Conservation (phyloP, 2,113 vertebrate species). For the Zingel zingel region DNA sequence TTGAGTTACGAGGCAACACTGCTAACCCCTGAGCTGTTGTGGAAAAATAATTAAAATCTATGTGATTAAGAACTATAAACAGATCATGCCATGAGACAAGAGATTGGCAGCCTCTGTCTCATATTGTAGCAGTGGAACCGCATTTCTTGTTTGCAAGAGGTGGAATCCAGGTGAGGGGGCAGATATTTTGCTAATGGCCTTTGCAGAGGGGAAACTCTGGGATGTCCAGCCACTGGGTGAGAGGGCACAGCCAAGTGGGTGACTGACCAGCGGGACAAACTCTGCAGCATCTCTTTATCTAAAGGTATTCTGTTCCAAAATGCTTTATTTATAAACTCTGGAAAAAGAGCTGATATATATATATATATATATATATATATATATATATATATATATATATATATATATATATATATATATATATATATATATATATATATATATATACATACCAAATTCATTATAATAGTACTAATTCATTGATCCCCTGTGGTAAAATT, state of each 20-base stretch:
- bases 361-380: too few species aligned
- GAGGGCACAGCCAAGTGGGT: slow-evolving; percentile 15
- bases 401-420: too few species aligned
- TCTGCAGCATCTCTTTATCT: slow-evolving; percentile 5
- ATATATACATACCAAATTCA: background rate
- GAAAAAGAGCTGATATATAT: background rate
- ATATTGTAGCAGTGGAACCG: background rate
- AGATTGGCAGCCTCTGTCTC: background rate
- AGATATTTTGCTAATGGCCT: slow-evolving; percentile 22
- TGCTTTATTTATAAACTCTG: background rate
- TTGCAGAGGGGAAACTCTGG: slow-evolving; percentile 8
- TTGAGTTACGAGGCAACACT: background rate
- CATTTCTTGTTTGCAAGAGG: background rate
- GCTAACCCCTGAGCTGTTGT: background rate
- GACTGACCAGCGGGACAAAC: slow-evolving; percentile 1
- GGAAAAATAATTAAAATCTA: background rate
- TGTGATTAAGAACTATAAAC: background rate
- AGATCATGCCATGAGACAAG: background rate
- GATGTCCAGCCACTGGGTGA: slow-evolving; percentile 37
- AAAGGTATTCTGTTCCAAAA: background rate
- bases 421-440: too few species aligned
- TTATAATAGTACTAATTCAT: background rate
- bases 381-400: too few species aligned
- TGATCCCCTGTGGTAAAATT: background rate
- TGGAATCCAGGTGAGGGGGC: slow-evolving; percentile 46